Percentiles rank a stretch among this genome's conserved stretches.
Evolutionary conservation across 2,888 invertebrate species (phyloP).

Genomic region (Conistra vaccinii): DNA sequence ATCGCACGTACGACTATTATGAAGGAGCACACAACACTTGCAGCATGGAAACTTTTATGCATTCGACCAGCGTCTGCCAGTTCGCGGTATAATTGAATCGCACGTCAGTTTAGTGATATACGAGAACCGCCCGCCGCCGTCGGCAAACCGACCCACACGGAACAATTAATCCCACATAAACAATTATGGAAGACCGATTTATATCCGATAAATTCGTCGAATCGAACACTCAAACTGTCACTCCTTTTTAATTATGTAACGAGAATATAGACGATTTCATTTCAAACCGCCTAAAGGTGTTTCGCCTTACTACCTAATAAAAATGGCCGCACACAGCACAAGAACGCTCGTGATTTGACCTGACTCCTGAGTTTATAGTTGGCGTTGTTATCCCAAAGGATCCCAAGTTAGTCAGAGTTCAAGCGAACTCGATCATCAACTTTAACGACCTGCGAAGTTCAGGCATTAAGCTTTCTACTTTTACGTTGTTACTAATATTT

Average conservation of each 20-base stretch:
- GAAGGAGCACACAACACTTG: constrained; percentile 16
- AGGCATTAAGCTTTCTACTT: constrained; percentile 76
- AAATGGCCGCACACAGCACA: constrained; percentile 55
- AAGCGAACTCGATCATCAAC: constrained; percentile 82
- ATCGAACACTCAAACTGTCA: constrained; percentile 72
- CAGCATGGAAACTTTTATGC: constrained; percentile 58
- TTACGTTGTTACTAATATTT: constrained; percentile 73
- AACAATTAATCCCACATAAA: constrained; percentile 85
- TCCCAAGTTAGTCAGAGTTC: constrained; percentile 75
- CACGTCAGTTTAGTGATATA: constrained; percentile 83
- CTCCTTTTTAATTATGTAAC: constrained; percentile 76
- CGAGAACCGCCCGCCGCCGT: constrained; percentile 73
- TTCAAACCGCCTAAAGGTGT: constrained; percentile 79
- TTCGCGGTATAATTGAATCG: constrained; percentile 85
- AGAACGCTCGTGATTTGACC: constrained; percentile 64
- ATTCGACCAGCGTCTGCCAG: constrained; percentile 75
- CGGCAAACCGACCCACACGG: constrained; percentile 75
- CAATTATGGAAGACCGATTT: constrained; percentile 83
- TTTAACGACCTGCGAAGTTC: constrained; percentile 81
- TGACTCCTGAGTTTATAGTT: constrained; percentile 70
- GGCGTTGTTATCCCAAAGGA: constrained; percentile 81
- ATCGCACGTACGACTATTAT: constrained; percentile 32
- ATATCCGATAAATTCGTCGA: constrained; percentile 82
- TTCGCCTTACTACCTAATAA: constrained; percentile 78
- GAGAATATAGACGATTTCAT: constrained; percentile 80